phyloP scores from a whole-genome alignment of 2,888 invertebrate species.

The Brachyopa scutellaris region DNA sequence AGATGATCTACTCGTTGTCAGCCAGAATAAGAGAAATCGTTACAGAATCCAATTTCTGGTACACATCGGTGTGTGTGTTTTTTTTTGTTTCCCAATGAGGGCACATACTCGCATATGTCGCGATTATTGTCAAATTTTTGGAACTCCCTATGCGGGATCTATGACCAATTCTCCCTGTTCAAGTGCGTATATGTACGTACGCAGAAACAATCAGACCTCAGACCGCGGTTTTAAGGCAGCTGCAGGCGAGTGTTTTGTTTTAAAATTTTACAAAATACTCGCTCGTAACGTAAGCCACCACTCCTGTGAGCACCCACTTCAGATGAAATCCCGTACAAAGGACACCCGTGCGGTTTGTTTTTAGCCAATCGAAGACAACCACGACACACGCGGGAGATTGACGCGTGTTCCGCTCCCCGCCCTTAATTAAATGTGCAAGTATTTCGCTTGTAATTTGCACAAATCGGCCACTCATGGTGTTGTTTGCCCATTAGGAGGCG shows the following conservation, averaged over 20 bases:
- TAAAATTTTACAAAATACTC: not conserved
- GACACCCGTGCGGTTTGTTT: constrained; percentile 71
- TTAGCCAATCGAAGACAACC: constrained; percentile 63
- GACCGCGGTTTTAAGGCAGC: constrained; percentile 32
- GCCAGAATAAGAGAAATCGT: not conserved
- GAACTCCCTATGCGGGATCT: constrained; percentile 53
- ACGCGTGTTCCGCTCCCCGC: constrained; percentile 6
- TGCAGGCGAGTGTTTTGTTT: constrained; percentile 27
- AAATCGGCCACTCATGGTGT: constrained; percentile 58
- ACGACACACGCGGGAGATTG: not conserved
- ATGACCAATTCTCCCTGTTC: constrained; percentile 47
- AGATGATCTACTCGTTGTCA: constrained; percentile 71
- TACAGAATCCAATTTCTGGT: constrained; percentile 64
- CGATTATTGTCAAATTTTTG: not conserved
- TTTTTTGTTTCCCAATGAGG: constrained; percentile 33
- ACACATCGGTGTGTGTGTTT: constrained; percentile 18
- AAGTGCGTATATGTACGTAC: constrained; percentile 6
- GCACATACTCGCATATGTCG: constrained; percentile 27
- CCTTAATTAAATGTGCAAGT: constrained; percentile 54
- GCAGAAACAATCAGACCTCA: constrained; percentile 38
- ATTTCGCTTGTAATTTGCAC: constrained; percentile 46
- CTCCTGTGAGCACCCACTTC: constrained; percentile 50
- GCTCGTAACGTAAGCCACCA: no score
- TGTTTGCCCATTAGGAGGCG: constrained; percentile 53
- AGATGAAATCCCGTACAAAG: constrained; percentile 53